These are phyloP conservation scores for Loris lydekkerianus DNA, from an alignment of 2,797 vertebrate species.

Conservation along the genomic window DNA sequence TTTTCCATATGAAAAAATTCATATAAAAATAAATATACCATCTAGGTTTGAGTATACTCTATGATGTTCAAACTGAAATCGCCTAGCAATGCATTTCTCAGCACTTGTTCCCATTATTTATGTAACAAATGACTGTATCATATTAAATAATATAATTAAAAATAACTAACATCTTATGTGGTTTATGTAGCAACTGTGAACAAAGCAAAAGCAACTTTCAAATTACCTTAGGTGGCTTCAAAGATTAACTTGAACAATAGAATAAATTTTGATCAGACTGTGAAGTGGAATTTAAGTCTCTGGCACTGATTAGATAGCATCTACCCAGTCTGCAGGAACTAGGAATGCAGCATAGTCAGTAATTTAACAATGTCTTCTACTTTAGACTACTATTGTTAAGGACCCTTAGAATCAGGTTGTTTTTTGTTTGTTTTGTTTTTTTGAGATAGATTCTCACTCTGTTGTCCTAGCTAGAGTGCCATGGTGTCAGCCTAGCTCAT, in stretches of 20 bases:
- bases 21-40: not conserved
- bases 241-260: not conserved
- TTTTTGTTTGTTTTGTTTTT: too few species aligned
- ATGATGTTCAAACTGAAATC: not conserved
- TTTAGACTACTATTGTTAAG: not conserved
- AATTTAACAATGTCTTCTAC: not conserved
- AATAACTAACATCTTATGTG: not conserved
- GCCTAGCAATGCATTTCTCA: not conserved
- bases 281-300: slow-evolving; percentile 11
- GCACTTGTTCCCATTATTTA: not conserved
- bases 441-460: too few species aligned
- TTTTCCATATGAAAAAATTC: not conserved
- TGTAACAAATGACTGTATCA: not conserved
- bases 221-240: not conserved
- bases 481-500: too few species aligned
- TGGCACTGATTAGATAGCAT: not conserved
- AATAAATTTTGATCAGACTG: slow-evolving; percentile 1
- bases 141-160: slow-evolving; percentile 54
- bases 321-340: not conserved
- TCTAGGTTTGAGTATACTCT: not conserved
- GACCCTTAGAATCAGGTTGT: too few species aligned
- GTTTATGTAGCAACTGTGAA: not conserved
- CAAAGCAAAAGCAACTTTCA: slow-evolving; percentile 37
- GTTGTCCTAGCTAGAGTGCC: too few species aligned
- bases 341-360: not conserved